Conservation (phyloP, 2,113 vertebrate genomes). For the Lates calcarifer region DNA sequence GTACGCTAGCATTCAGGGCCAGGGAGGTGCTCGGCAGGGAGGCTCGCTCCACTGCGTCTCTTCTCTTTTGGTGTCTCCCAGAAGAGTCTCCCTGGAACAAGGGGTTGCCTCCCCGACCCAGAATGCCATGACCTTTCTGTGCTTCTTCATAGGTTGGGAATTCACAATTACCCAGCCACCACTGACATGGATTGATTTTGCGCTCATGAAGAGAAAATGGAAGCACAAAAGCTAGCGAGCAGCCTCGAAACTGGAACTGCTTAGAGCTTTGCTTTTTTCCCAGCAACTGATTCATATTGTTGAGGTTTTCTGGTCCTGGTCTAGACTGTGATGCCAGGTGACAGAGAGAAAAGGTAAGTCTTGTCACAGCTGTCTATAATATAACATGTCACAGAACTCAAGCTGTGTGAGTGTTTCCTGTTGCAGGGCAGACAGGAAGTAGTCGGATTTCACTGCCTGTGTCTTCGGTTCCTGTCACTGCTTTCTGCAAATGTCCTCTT, state of each 20-base stretch:
- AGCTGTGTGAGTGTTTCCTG: slow-evolving; percentile 84
- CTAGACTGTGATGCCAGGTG: not conserved
- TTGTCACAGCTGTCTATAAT: slow-evolving; percentile 28
- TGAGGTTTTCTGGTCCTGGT: slow-evolving; percentile 12
- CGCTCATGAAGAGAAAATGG: slow-evolving; percentile 53
- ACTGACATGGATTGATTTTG: slow-evolving; percentile 34
- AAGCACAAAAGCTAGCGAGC: slow-evolving; percentile 31
- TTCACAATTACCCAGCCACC: slow-evolving; percentile 13
- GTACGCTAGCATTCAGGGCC: slow-evolving; percentile 65
- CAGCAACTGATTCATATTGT: not conserved
- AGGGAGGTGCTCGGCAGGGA: slow-evolving; percentile 68
- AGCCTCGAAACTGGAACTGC: not conserved
- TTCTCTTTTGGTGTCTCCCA: slow-evolving; percentile 50
- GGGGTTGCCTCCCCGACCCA: slow-evolving; percentile 23
- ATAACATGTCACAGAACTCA: slow-evolving; percentile 66
- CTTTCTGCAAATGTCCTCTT: slow-evolving; percentile 63
- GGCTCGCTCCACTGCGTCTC: slow-evolving; percentile 47
- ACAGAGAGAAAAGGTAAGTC: slow-evolving; percentile 56
- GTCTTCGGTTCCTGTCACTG: slow-evolving; percentile 54
- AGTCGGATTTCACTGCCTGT: slow-evolving; percentile 70
- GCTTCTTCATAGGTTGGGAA: slow-evolving; percentile 22
- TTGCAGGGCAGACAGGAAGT: slow-evolving; percentile 82
- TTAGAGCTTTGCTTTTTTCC: not conserved
- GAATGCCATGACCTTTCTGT: slow-evolving; percentile 41
- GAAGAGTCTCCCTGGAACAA: slow-evolving; percentile 47